A percentile compares a stretch with the other conserved stretches of the same genome.
These are phyloP conservation scores for Zaprionus capensis DNA, from an alignment of 1,140 invertebrate genomes.

Conservation along the genomic window DNA sequence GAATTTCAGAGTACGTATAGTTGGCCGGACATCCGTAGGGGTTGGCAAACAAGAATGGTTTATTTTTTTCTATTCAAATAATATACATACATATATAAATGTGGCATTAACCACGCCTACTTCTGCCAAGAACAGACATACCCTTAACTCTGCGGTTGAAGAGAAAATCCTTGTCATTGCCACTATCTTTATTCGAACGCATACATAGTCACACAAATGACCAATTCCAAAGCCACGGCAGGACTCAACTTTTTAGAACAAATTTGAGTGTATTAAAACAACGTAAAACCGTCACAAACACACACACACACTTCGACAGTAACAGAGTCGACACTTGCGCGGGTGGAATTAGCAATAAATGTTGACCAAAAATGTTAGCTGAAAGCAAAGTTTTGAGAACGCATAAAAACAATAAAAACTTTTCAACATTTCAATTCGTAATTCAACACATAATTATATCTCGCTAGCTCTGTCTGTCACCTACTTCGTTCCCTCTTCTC, in stretches of 20 bases:
- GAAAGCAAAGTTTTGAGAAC: slow-evolving; percentile 54
- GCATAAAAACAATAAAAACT: slow-evolving; percentile 71
- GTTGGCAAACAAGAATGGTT: too few species aligned
- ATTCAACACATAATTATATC: slow-evolving; percentile 79
- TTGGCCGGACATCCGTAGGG: not conserved
- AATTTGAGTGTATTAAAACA: slow-evolving; percentile 60
- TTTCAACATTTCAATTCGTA: slow-evolving; percentile 79
- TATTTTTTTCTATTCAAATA: too few species aligned
- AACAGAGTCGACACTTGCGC: not conserved
- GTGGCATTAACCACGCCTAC: too few species aligned
- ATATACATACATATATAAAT: not conserved
- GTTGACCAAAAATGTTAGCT: slow-evolving; percentile 67
- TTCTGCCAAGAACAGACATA: too few species aligned
- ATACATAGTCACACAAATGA: not conserved
- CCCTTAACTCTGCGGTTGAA: not conserved
- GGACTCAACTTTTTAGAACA: slow-evolving; percentile 14
- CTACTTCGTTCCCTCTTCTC: slow-evolving; percentile 2
- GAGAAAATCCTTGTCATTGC: not conserved
- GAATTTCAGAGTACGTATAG: not conserved
- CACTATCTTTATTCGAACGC: not conserved
- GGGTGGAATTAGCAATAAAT: slow-evolving; percentile 61
- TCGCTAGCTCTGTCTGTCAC: slow-evolving; percentile 44
- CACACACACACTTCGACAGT: slow-evolving; percentile 11
- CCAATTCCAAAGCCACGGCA: slow-evolving; percentile 3
- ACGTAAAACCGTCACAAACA: slow-evolving; percentile 40